Conservation (phyloP, 2,888 invertebrate species). For the Teleogryllus oceanicus region DNA sequence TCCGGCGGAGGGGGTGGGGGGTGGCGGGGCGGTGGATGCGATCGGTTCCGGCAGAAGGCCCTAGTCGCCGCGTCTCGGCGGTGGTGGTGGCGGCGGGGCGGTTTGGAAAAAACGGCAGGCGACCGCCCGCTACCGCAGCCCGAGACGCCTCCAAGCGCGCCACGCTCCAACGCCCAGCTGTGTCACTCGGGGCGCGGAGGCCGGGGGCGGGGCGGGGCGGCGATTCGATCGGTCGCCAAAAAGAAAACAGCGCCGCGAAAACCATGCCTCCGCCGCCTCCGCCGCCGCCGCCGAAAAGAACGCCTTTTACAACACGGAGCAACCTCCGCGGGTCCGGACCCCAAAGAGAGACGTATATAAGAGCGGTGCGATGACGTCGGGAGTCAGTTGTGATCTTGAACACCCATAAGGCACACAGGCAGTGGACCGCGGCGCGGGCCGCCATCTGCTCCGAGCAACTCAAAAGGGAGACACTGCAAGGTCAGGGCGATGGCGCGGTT, state of each 20-base stretch:
- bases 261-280: too few relatives aligned
- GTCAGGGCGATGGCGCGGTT: neutral
- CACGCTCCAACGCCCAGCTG: neutral
- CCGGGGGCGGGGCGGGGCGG: neutral
- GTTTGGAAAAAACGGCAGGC: neutral
- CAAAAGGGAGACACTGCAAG: neutral
- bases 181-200: neutral
- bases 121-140: neutral
- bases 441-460: neutral
- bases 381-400: slow-evolving; percentile 2
- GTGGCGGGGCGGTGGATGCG: neutral
- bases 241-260: too few relatives aligned
- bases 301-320: neutral
- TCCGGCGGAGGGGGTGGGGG: neutral
- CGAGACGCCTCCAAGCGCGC: neutral
- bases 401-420: neutral
- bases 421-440: neutral
- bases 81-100: too few relatives aligned
- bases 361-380: neutral
- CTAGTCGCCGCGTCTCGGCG: too few relatives aligned
- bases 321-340: neutral
- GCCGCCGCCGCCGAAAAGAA: neutral
- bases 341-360: neutral
- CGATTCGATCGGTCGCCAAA: too few relatives aligned
- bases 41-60: neutral